Evolutionary conservation across 2,888 invertebrate genomes (phyloP), one percentile per base, ranked within the genome.

Genomic region (Diarsia mendica): DNA sequence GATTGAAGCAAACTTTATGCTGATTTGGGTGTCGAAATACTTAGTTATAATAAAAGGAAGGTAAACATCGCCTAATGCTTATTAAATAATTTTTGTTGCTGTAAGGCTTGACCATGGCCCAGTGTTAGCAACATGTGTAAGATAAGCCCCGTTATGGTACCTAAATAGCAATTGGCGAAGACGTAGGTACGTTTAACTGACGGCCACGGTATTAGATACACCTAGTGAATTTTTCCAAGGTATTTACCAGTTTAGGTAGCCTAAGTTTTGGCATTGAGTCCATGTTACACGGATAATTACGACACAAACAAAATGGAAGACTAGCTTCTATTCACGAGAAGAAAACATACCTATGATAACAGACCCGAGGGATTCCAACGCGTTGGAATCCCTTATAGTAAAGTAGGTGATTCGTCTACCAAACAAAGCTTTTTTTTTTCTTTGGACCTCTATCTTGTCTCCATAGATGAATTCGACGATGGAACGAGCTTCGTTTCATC

Each of bases 1-100:
- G 67, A 67, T 67, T 28, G 53, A n/a, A 63, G 20, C 63, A 63
- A 28, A 71, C 10, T 28, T 28, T 44, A 44, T 15, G 71, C n/a
- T 60, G 39, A 49, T 39, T 70, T 60, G 10, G 18, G 18, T 60
- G 18, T 60, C 72, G 10, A 49, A 60, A 49, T 39, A 67, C 23
- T 20, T 20, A 68, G 20, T 58, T 15, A 23, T 49, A 33, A 8
- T 55, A 68, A 60, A 51, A 28, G n/a, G 71, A 60, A 73, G 49
- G 49, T n/a, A 71, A 61, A 61, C n/a, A 51, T 15, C 11, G 18
- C n/a, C 48, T n/a, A 13, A 11, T 49, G 44, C 13, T 58, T 72
- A 72, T 72, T 46, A n/a, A n/a, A n/a, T n/a, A n/a, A 33, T 18
- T 23, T 28, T 67, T n/a, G 70, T 39, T 23, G 20, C 48, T 48